Percentiles rank a stretch among this genome's conserved stretches.
Conservation (phyloP, 2,797 vertebrate genomes). For the Muraenolepis orangiensis region DNA sequence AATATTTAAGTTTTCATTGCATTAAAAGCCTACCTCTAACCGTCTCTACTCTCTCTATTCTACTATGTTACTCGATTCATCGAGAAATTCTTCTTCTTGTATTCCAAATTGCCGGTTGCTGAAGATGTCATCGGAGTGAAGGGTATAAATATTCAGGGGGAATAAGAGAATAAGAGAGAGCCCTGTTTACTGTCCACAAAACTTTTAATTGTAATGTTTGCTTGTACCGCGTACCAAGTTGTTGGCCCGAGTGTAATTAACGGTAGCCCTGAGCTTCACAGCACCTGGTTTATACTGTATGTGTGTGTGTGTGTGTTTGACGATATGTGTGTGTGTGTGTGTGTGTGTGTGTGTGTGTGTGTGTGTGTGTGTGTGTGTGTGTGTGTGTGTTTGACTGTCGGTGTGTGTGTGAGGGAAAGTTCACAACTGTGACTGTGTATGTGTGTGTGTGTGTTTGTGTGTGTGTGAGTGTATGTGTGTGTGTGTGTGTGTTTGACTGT, state of each 20-base stretch:
- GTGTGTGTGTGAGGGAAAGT: neutral
- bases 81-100: conserved; percentile 15
- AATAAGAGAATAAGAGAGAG: too few relatives aligned
- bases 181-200: too few relatives aligned
- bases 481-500: too few relatives aligned
- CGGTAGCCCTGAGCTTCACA: conserved; percentile 35
- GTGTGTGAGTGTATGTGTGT: conserved; percentile 3
- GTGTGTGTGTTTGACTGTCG: too few relatives aligned
- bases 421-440: neutral
- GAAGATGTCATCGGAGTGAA: conserved; percentile 42
- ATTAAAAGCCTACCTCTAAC: conserved; percentile 38
- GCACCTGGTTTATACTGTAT: neutral
- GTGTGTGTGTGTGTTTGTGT: neutral
- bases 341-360: too few relatives aligned
- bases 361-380: neutral
- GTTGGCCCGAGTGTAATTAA: conserved; percentile 56
- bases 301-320: too few relatives aligned
- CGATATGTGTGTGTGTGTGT: too few relatives aligned
- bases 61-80: conserved; percentile 20
- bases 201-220: too few relatives aligned
- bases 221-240: too few relatives aligned
- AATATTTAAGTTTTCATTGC: too few relatives aligned
- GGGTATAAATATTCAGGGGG: conserved; percentile 26
- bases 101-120: conserved; percentile 38
- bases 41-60: conserved; percentile 26